These are phyloP conservation scores for Medauroidea extradentata DNA, from an alignment of 1,140 invertebrate genomes.

Conservation along the genomic window DNA sequence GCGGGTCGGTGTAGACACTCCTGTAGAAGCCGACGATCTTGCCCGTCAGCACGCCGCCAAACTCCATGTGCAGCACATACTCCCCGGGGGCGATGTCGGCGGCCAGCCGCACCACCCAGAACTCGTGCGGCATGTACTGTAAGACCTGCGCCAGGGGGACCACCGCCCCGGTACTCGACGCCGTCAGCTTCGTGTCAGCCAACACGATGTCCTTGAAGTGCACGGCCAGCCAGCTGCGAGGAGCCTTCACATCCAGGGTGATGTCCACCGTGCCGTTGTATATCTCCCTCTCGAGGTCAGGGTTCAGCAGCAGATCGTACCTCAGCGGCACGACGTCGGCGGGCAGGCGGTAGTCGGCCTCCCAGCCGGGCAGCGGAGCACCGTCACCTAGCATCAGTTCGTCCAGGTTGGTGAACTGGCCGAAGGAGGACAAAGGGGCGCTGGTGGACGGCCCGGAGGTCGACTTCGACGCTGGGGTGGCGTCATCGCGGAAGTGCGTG, in stretches of 20 bases:
- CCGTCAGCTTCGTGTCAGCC: constrained; percentile 48
- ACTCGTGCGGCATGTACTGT: constrained; percentile 55
- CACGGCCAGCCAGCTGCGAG: constrained; percentile 59
- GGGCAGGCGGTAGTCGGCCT: constrained; percentile 55
- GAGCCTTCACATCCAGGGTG: constrained; percentile 52
- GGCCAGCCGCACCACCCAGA: constrained; percentile 56
- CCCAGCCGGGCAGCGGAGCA: constrained; percentile 21
- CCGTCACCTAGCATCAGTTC: not conserved
- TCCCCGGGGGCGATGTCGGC: constrained; percentile 50
- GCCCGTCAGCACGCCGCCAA: constrained; percentile 60
- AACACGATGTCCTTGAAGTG: constrained; percentile 55
- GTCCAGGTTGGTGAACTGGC: not conserved
- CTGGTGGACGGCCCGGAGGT: constrained; percentile 1
- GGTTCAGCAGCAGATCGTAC: constrained; percentile 71
- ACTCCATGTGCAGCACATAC: constrained; percentile 61
- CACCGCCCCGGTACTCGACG: constrained; percentile 34
- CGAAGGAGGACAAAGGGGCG: not conserved
- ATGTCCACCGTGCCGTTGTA: constrained; percentile 72
- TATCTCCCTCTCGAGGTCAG: constrained; percentile 61
- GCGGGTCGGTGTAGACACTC: constrained; percentile 61
- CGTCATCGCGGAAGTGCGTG: constrained; percentile 30
- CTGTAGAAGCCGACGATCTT: constrained; percentile 75
- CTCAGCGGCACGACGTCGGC: constrained; percentile 59
- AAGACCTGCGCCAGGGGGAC: constrained; percentile 43
- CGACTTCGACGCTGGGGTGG: constrained; percentile 16